Base-by-base conservation (phyloP, 2,113 vertebrate species). In the Craseonycteris thonglongyai region DNA sequence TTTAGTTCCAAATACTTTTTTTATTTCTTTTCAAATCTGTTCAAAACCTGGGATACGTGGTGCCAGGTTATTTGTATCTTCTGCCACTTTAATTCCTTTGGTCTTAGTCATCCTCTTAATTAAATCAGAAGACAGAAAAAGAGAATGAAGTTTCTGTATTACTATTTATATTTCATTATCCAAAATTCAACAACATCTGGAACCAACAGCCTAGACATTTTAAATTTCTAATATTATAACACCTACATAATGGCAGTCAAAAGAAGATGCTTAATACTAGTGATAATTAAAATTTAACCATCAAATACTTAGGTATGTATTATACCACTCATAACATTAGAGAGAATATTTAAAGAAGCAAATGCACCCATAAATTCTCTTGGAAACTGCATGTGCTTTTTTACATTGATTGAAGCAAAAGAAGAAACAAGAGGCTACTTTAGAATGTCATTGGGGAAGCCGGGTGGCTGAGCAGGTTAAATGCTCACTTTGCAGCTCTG, bases 11-110 rank as follows among this genome's bases (percentile, higher is more conserved):
- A 75, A 58, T 65, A 26, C n/a, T 47, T 7, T 56, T 68, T 56
- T n/a, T 51, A n/a, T 51, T 51, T 51, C 14, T 7, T 15, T 30
- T n/a, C 6, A 19, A 35, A 40, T 76, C 21, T 83, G 40, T 84
- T 95, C 59, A 95, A 58, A 88, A 75, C 30, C 26, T 95, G 18
- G 90, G 51, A 12, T 82, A 63, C 83, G 82, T 89, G 30, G 63
- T 78, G 38, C 11, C 69, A 89, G 16, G 79, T 42, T 93, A 63
- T 93, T 94, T 93, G 79, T 66, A 33, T 42, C 51, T 61, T 35
- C 8, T 80, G 42, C 6, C 47, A 51, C 63, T 78, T 90, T 9
- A 72, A 49, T 89, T 49, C 63, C 35, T 86, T 51, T 59, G 40
- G 42, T 65, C 21, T 78, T 35, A 61, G 5, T 26, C n/a, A 72